These are phyloP conservation scores for Luperina testacea DNA, from an alignment of 2,888 invertebrate genomes.

Conservation along the genomic window DNA sequence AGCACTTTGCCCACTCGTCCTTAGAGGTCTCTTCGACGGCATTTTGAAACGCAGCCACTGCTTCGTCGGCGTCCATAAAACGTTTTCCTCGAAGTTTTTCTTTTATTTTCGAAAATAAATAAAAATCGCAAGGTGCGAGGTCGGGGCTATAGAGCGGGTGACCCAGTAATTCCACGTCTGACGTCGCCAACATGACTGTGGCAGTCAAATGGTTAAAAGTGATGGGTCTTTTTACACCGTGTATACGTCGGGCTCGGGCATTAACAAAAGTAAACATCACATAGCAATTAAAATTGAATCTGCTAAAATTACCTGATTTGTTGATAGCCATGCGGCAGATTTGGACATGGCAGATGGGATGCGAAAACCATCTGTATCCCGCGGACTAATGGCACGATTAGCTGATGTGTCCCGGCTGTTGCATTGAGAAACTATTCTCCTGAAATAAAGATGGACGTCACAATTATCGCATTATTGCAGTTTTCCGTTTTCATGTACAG, in stretches of 20 bases:
- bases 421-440: constrained; percentile 86
- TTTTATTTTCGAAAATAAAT: no score
- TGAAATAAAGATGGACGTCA: constrained; percentile 63
- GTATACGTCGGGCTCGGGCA: neutral
- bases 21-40: no score
- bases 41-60: no score
- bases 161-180: no score
- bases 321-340: constrained; percentile 76
- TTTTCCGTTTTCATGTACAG: neutral
- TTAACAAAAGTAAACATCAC: neutral
- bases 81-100: no score
- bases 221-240: no score
- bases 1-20: no score
- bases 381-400: constrained; percentile 83
- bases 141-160: no score
- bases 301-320: constrained; percentile 79
- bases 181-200: no score
- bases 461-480: neutral
- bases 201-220: no score
- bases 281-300: neutral
- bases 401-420: constrained; percentile 85
- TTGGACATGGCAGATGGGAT: constrained; percentile 80
- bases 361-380: constrained; percentile 86
- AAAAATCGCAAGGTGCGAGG: no score
- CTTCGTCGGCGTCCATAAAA: no score